Evolutionary conservation across 1,140 invertebrate species (phyloP).

Genomic region (Drosophila pachea): DNA sequence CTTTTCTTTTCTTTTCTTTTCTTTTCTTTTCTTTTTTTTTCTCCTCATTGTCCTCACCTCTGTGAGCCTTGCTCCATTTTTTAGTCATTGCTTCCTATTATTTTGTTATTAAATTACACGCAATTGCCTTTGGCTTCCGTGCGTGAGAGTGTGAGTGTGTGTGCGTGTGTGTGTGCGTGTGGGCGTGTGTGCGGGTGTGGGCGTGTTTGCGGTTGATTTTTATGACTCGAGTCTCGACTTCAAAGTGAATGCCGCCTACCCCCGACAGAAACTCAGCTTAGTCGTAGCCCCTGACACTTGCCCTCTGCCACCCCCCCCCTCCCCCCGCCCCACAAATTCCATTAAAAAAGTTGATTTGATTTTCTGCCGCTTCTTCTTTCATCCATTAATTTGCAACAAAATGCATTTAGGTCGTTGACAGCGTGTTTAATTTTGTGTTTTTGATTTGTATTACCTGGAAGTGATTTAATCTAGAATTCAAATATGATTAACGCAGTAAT

Average conservation of each 20-base stretch:
- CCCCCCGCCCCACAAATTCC: conserved; percentile 41
- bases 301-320: conserved; percentile 5
- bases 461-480: conserved; percentile 4
- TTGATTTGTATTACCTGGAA: conserved; percentile 15
- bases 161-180: conserved; percentile 30
- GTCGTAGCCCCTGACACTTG: background rate
- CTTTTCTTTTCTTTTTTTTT: conserved; percentile 18
- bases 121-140: conserved; percentile 59
- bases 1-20: conserved; percentile 17
- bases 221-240: conserved; percentile 52
- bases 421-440: conserved; percentile 13
- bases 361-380: conserved; percentile 44
- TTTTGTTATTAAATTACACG: conserved; percentile 74
- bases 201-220: conserved; percentile 48
- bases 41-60: conserved; percentile 3
- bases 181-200: conserved; percentile 1
- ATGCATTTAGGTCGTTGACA: conserved; percentile 19
- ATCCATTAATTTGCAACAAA: conserved; percentile 33
- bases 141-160: conserved; percentile 19
- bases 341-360: conserved; percentile 70
- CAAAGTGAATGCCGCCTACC: conserved; percentile 48
- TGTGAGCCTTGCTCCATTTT: conserved; percentile 29
- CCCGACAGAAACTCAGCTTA: too few species aligned
- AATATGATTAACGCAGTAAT: conserved; percentile 13
- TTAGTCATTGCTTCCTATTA: conserved; percentile 75